These are phyloP conservation scores for Capitulum mitella DNA, from an alignment of 2,888 invertebrate species.

Conservation along the genomic window DNA sequence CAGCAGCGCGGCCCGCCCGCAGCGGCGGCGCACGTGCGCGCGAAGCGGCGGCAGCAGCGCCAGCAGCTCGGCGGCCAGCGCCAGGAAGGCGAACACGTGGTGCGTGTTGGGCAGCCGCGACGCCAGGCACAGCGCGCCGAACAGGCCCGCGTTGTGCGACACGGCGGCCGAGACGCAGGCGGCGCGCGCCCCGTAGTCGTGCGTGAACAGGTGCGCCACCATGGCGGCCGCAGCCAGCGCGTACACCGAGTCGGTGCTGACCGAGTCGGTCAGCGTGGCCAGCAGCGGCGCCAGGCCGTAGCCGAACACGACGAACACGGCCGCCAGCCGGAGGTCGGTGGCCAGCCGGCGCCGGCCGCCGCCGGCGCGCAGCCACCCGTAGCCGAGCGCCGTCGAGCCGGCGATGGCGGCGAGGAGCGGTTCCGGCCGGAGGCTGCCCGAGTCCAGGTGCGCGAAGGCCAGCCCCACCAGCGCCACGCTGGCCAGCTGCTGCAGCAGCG, in stretches of 20 bases:
- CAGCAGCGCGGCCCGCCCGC: neutral
- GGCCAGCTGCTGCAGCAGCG: slow-evolving; percentile 19
- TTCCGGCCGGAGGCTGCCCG: neutral
- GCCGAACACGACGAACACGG: slow-evolving; percentile 67
- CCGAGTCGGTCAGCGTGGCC: slow-evolving; percentile 89
- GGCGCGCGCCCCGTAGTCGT: slow-evolving; percentile 81
- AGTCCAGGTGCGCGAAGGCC: neutral
- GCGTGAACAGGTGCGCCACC: slow-evolving; percentile 77
- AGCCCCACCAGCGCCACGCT: slow-evolving; percentile 16
- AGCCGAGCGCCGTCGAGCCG: neutral
- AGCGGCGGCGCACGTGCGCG: neutral
- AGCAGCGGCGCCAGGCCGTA: slow-evolving; percentile 83
- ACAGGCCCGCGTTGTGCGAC: slow-evolving; percentile 89
- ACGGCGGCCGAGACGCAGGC: slow-evolving; percentile 84
- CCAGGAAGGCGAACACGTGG: slow-evolving; percentile 83
- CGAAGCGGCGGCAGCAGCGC: slow-evolving; percentile 64
- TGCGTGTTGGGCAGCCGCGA: slow-evolving; percentile 77
- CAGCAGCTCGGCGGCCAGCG: slow-evolving; percentile 78
- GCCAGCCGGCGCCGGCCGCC: neutral
- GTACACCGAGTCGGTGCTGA: slow-evolving; percentile 95
- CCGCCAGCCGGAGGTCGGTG: slow-evolving; percentile 28
- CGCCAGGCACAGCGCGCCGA: slow-evolving; percentile 89
- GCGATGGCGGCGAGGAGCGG: slow-evolving; percentile 25
- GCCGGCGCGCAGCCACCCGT: neutral
- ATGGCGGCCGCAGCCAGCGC: slow-evolving; percentile 84